phyloP scores from a whole-genome alignment of 2,113 vertebrate species.

The Panthera tigris region DNA sequence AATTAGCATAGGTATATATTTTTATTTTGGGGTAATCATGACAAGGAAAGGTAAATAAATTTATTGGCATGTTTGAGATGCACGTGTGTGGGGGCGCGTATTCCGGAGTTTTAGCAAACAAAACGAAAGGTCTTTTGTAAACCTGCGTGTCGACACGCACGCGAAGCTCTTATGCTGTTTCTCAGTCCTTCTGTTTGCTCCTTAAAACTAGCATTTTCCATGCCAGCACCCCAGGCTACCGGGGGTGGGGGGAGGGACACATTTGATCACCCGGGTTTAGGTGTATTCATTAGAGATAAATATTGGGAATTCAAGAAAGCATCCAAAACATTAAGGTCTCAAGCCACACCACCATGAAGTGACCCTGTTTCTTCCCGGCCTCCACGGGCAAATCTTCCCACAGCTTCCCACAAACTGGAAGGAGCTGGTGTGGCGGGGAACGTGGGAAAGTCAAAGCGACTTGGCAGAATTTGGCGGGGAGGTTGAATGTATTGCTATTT shows the following conservation, averaged over 20 bases:
- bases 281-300: too few species aligned
- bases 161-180: background rate
- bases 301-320: background rate
- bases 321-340: too few species aligned
- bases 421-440: background rate
- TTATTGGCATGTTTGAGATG: background rate
- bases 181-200: background rate
- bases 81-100: too few species aligned
- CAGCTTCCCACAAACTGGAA: background rate
- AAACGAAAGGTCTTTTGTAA: background rate
- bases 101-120: background rate
- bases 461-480: background rate
- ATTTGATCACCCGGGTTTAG: too few species aligned
- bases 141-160: rapidly evolving
- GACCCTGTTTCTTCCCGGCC: background rate
- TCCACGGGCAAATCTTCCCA: background rate
- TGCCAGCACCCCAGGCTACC: background rate
- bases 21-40: background rate
- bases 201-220: background rate
- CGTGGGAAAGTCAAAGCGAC: slow-evolving; percentile 71
- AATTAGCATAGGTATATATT: background rate
- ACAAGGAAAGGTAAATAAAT: background rate
- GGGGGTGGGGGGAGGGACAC: background rate
- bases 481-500: slow-evolving; percentile 69
- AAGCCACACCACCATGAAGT: rapidly evolving